Percentiles rank a stretch among this genome's conserved stretches.
These are phyloP conservation scores for Helicoverpa assulta DNA, from an alignment of 2,888 invertebrate species.

Conservation along the genomic window DNA sequence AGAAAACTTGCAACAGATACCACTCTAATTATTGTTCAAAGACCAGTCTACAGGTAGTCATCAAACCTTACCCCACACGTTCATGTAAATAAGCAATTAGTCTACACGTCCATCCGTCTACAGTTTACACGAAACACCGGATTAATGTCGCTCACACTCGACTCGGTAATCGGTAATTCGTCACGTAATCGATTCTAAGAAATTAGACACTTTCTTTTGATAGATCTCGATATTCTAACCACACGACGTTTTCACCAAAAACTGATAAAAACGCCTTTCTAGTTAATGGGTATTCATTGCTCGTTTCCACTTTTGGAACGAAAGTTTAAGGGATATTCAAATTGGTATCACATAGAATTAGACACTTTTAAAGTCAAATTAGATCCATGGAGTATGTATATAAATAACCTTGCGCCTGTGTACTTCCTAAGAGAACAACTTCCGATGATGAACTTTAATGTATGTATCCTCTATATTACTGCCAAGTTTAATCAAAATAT, in stretches of 20 bases:
- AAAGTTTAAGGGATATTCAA: constrained; percentile 16
- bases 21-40: constrained; percentile 31
- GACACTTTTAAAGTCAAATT: background rate
- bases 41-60: constrained; percentile 25
- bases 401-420: too few species aligned
- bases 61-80: constrained; percentile 36
- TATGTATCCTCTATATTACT: too few species aligned
- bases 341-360: background rate
- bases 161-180: constrained; percentile 38
- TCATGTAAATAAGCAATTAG: constrained; percentile 56
- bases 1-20: constrained; percentile 27
- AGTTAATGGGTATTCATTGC: constrained; percentile 62
- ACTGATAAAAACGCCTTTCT: constrained; percentile 66
- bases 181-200: constrained; percentile 56
- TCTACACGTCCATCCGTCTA: constrained; percentile 26
- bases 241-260: constrained; percentile 69
- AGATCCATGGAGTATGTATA: too few species aligned
- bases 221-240: constrained; percentile 72
- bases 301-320: constrained; percentile 38
- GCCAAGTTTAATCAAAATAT: too few species aligned
- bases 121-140: constrained; percentile 40
- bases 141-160: constrained; percentile 45
- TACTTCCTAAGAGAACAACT: too few species aligned
- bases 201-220: constrained; percentile 63
- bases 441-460: too few species aligned